These are phyloP conservation scores for Scrobipalpa costella DNA, from an alignment of 2,888 invertebrate genomes.

Conservation along the genomic window DNA sequence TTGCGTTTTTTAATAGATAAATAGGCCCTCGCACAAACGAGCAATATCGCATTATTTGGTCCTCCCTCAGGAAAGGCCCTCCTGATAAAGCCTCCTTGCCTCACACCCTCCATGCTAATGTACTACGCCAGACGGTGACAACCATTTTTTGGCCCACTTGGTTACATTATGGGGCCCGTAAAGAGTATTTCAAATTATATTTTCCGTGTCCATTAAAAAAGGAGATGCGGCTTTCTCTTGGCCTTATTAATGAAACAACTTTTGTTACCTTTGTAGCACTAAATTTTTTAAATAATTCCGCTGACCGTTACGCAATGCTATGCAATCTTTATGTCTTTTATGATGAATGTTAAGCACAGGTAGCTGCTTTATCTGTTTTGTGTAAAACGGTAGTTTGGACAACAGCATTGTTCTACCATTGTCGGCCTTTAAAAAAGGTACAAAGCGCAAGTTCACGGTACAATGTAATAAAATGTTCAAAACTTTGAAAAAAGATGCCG, in stretches of 20 bases:
- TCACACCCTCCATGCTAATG: constrained; percentile 80
- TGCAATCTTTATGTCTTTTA: constrained; percentile 40
- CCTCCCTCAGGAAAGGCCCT: constrained; percentile 81
- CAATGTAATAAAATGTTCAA: constrained; percentile 77
- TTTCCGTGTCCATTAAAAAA: constrained; percentile 77
- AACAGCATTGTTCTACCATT: constrained; percentile 63
- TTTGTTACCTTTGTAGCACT: constrained; percentile 42
- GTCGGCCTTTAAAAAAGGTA: constrained; percentile 60
- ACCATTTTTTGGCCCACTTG: constrained; percentile 81
- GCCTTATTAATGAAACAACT: constrained; percentile 58
- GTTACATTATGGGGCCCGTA: constrained; percentile 77
- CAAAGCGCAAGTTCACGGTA: constrained; percentile 64
- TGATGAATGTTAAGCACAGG: constrained; percentile 54
- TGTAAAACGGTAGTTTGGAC: constrained; percentile 56
- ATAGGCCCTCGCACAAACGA: constrained; percentile 81
- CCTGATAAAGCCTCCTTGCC: constrained; percentile 78
- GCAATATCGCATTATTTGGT: constrained; percentile 81
- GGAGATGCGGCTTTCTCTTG: constrained; percentile 63
- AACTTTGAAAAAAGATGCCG: constrained; percentile 77
- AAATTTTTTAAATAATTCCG: constrained; percentile 38
- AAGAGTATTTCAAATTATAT: constrained; percentile 80
- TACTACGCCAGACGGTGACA: constrained; percentile 80
- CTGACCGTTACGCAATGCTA: constrained; percentile 39
- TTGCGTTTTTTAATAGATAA: constrained; percentile 81
- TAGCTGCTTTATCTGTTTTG: constrained; percentile 58